Conservation (phyloP, 2,888 invertebrate species). For the Molorchus minor region DNA sequence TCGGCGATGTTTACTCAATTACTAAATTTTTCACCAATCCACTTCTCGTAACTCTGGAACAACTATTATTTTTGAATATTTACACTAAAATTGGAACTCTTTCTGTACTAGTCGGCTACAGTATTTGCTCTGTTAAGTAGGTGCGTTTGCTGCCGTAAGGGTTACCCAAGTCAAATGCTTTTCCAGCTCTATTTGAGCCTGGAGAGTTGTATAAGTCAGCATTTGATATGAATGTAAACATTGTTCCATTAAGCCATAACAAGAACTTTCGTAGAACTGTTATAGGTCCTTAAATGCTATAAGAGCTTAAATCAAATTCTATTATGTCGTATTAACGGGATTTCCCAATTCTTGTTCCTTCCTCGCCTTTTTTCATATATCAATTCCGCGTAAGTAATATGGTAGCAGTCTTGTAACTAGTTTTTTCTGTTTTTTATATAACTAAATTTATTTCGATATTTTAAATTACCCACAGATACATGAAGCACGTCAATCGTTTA, state of each 20-base stretch:
- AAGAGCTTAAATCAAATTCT: constrained; percentile 38
- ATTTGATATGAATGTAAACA: constrained; percentile 57
- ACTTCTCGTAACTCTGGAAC: too few relatives aligned
- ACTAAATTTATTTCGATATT: too few relatives aligned
- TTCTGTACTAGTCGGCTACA: constrained; percentile 27
- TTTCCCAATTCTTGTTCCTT: constrained; percentile 3
- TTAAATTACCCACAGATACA: too few relatives aligned
- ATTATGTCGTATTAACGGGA: constrained; percentile 4
- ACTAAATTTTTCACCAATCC: too few relatives aligned
- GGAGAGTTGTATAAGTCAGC: constrained; percentile 44
- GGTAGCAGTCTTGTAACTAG: too few relatives aligned
- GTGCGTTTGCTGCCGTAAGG: constrained; percentile 44
- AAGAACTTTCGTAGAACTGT: constrained; percentile 41
- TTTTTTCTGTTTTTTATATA: too few relatives aligned
- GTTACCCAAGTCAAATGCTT: constrained; percentile 46
- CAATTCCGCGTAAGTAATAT: too few relatives aligned
- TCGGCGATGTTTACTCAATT: too few relatives aligned
- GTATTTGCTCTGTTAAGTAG: constrained; percentile 48
- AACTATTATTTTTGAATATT: constrained; percentile 40
- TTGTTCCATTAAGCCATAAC: constrained; percentile 52
- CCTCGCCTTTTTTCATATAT: constrained; percentile 1
- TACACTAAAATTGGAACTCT: constrained; percentile 35
- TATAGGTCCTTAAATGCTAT: constrained; percentile 34
- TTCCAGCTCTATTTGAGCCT: constrained; percentile 42
- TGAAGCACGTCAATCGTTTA: too few relatives aligned